Percentiles rank a stretch among this genome's conserved stretches.
These are phyloP conservation scores for Serinus canaria DNA, from an alignment of 2,113 vertebrate genomes.

Conservation along the genomic window DNA sequence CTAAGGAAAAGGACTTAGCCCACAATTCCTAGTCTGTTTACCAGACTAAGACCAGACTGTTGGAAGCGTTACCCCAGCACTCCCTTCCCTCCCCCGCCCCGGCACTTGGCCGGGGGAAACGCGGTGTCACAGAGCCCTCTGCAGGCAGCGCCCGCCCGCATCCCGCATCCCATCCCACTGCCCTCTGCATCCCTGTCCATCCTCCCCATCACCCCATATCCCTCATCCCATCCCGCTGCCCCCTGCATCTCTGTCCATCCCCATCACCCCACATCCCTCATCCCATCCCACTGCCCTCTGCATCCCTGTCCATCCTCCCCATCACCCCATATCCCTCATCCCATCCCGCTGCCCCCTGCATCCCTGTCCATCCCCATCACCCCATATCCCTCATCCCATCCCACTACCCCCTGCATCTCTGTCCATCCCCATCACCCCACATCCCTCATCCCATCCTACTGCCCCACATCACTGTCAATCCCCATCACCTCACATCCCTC, in stretches of 20 bases:
- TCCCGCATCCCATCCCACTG: accelerated
- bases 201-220: accelerated
- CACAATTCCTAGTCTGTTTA: slow-evolving; percentile 81
- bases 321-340: not conserved
- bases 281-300: accelerated
- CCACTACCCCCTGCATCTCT: not conserved
- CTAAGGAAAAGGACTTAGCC: slow-evolving; percentile 70
- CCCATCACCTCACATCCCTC: too few relatives aligned
- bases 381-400: not conserved
- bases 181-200: not conserved
- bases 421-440: not conserved
- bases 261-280: accelerated
- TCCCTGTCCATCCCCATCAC: not conserved
- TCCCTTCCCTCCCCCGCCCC: slow-evolving; percentile 44
- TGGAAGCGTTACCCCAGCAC: slow-evolving; percentile 33
- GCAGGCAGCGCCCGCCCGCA: slow-evolving; percentile 33
- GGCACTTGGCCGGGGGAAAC: not conserved
- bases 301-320: not conserved
- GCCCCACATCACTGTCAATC: not conserved
- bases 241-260: not conserved
- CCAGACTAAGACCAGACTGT: slow-evolving; percentile 69
- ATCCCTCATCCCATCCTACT: not conserved
- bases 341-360: too few relatives aligned
- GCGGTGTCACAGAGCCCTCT: slow-evolving; percentile 77
- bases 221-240: not conserved